A percentile compares a stretch with the other conserved stretches of the same genome.
These are phyloP conservation scores for Meteorus cinctellus DNA, from an alignment of 2,888 invertebrate genomes.

Conservation along the genomic window DNA sequence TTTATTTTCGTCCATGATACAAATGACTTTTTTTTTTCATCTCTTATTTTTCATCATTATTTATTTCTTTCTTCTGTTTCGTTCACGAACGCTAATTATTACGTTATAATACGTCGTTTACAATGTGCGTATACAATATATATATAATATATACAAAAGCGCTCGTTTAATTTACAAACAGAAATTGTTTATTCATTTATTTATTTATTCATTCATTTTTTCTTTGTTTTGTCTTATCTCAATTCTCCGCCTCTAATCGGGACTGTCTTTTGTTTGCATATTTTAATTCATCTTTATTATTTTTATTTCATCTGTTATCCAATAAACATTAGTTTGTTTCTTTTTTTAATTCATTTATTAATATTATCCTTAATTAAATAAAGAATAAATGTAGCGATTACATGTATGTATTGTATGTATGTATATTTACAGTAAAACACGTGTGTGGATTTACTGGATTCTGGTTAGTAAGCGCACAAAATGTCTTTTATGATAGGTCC, in stretches of 20 bases:
- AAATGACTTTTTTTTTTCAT: slow-evolving; percentile 57
- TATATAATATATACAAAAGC: slow-evolving; percentile 71
- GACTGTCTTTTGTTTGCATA: slow-evolving; percentile 62
- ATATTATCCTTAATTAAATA: slow-evolving; percentile 14
- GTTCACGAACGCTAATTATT: slow-evolving; percentile 51
- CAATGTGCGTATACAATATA: slow-evolving; percentile 71
- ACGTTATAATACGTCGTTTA: slow-evolving; percentile 49
- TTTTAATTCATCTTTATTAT: slow-evolving; percentile 12
- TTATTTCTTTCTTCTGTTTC: slow-evolving; percentile 39
- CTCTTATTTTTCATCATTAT: slow-evolving; percentile 17
- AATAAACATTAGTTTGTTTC: slow-evolving; percentile 45
- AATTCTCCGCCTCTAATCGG: slow-evolving; percentile 58
- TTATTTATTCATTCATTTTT: slow-evolving; percentile 12
- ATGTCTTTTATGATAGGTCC: slow-evolving; percentile 69
- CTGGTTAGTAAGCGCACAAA: slow-evolving; percentile 69
- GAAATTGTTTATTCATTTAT: slow-evolving; percentile 44
- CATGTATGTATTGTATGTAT: slow-evolving; percentile 27
- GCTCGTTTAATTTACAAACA: slow-evolving; percentile 64
- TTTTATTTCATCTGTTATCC: slow-evolving; percentile 36
- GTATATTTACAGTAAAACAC: slow-evolving; percentile 35
- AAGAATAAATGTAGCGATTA: slow-evolving; percentile 50
- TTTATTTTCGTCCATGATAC: slow-evolving; percentile 68
- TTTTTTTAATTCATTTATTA: slow-evolving; percentile 31
- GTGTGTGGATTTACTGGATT: slow-evolving; percentile 37
- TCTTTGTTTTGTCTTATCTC: slow-evolving; percentile 30